A percentile compares a stretch with the other conserved stretches of the same genome.
Conservation (phyloP, 2,113 vertebrate species). For the Aviceda subcristata region DNA sequence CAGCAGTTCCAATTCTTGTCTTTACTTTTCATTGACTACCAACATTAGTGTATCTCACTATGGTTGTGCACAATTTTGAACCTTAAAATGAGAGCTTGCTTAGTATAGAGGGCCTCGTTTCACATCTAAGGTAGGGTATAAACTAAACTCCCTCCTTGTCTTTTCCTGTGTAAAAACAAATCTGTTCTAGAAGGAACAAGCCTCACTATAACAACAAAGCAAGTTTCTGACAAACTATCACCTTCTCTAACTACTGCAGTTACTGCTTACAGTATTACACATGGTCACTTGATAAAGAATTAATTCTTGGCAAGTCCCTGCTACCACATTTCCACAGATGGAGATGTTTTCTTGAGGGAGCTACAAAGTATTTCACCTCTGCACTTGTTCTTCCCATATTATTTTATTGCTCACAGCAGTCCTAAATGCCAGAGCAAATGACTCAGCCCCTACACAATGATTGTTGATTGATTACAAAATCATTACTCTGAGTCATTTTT, state of each 20-base stretch:
- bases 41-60: accelerated
- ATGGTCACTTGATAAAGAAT: not conserved
- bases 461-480: not conserved
- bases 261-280: not conserved
- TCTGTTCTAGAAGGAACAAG: not conserved
- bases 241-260: not conserved
- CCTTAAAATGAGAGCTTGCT: not conserved
- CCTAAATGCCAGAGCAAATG: not conserved
- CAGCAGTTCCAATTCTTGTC: not conserved
- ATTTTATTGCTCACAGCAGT: not conserved
- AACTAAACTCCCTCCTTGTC: not conserved
- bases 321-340: not conserved
- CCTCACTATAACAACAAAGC: not conserved
- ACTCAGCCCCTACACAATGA: not conserved
- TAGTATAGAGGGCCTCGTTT: too few species aligned
- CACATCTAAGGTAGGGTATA: not conserved
- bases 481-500: not conserved
- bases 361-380: not conserved
- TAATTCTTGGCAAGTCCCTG: not conserved
- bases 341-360: not conserved
- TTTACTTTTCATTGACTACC: not conserved
- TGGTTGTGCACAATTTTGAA: not conserved
- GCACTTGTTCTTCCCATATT: not conserved
- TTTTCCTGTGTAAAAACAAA: not conserved
- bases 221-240: not conserved